Evolutionary conservation across 2,113 vertebrate genomes (phyloP), one percentile per base, ranked within the genome.

Genomic region (Erythrocercus mccallii): DNA sequence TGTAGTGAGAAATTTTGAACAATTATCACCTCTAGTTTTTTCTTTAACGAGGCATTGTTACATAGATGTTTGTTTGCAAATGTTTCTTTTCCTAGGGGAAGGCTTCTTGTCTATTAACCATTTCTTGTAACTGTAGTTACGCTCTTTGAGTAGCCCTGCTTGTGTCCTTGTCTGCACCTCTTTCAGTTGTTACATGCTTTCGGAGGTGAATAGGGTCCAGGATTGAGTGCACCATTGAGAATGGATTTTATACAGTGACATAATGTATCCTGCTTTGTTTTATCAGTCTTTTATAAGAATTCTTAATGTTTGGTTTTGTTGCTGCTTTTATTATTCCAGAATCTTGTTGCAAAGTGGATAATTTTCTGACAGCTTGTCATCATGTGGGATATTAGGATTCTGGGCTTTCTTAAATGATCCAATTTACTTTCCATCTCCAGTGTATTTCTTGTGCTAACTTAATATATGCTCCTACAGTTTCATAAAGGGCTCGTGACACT

Each of bases 151-250:
- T 21, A 37, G 8, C 20, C 22, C 10, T 5, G 1, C 22, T 68
- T 68, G 24, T 58, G 38, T 78, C 24, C 19, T 79, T 35, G 47
- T 35, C 15, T 0, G 0, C 2, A 1, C 12, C 15, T 30, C 27
- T 57, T 53, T 62, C 18, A n/a, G 47, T 85, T 81, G 10, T 81
- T 68, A 14, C 0, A 20, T 0, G 0, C 12, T 62, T 80, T 35
- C 4, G 4, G 51, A 87, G 48, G 48, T 25, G 24, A 60, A 24
- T 33, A n/a, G 53, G 44, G 60, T 11, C 37, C 53, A 53, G 17
- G 24, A 72, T 19, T 64, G 9, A 47, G 11, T 79, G 22, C 18
- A 19, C 19, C 48, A 21, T 60, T 68, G 79, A 56, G 56, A 35
- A 25, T 44, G 21, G 31, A 40, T 77, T 85, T 88, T 88, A 31